Base-by-base conservation (phyloP, 2,888 invertebrate species). In the Idaea straminata region DNA sequence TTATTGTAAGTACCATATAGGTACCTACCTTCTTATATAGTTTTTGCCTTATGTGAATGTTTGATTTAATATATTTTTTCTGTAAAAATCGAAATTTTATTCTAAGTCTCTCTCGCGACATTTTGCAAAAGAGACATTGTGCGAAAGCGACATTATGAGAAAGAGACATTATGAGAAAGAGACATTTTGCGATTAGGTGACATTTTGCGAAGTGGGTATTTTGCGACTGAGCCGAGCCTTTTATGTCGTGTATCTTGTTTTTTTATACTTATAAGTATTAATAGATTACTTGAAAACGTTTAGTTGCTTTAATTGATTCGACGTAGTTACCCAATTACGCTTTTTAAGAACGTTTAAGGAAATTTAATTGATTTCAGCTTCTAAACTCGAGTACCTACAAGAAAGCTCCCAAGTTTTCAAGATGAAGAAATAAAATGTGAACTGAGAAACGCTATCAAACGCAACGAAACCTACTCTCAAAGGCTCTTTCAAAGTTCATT, bases 381-480 rank as follows among this genome's bases (percentile, higher is more conserved):
- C 7, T 47, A 7, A 47, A 47, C 7, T 47, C 13, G 47, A 47
- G 13, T 47, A 13, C n/a, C n/a, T n/a, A n/a, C 6, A 47, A 47
- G 47, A 47, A 47, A 47, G 3, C 13, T 47, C 4, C 36, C 47
- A 47, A 47, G 47, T 47, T 47, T 25, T 34, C 10, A 16, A 59
- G 59, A 25, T 10, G 59, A 6, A 59, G 34, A 7, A 59, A 59
- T 59, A 59, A 59, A 59, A 59, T 25, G 59, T 59, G 15, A 25
- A 59, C 13, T 16, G 16, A 16, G 34, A 59, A 13, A 59, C 59
- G 59, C 62, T 62, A 62, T 66, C 60, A 57, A 57, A 64, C 4
- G 63, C 57, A 68, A 66, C 60, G 59, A 59, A 68, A 66, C 60
- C 47, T 61, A 64, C 64, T 6, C 16, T 65, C 64, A 64, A 66